Evolutionary conservation across 2,888 invertebrate genomes (phyloP).

Genomic region (Hedya salicella): DNA sequence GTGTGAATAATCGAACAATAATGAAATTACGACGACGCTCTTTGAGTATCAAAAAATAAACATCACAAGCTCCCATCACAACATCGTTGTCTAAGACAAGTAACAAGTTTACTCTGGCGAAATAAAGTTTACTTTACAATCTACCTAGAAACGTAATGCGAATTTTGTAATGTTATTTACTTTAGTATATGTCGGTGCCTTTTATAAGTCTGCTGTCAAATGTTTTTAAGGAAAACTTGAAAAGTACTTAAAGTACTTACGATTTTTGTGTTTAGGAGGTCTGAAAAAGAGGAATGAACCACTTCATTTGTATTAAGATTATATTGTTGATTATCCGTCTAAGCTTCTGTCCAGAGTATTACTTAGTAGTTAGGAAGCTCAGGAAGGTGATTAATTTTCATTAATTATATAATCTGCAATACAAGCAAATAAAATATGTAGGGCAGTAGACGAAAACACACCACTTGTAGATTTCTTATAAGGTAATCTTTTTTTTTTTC

Average conservation of each 20-base stretch:
- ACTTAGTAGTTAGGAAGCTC: too few species aligned
- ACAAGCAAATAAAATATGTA: too few species aligned
- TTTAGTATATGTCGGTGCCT: not conserved
- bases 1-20: slow-evolving; percentile 43
- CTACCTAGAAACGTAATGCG: not conserved
- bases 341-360: too few species aligned
- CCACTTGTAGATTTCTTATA: too few species aligned
- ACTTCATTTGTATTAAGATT: not conserved
- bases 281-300: too few species aligned
- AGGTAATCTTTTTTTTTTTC: too few species aligned
- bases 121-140: not conserved
- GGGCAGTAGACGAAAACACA: too few species aligned
- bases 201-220: slow-evolving; percentile 4
- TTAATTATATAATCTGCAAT: too few species aligned
- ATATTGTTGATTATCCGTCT: too few species aligned
- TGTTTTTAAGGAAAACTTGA: slow-evolving; percentile 18
- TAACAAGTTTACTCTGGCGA: not conserved
- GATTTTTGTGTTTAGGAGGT: not conserved
- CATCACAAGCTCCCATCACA: not conserved
- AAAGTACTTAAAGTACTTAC: not conserved
- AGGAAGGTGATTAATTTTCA: too few species aligned
- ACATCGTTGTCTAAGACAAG: not conserved
- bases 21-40: slow-evolving; percentile 36
- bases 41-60: slow-evolving; percentile 10
- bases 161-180: not conserved